These are phyloP conservation scores for Antechinus stuartii DNA, from an alignment of 2,113 vertebrate species.

Conservation along the genomic window DNA sequence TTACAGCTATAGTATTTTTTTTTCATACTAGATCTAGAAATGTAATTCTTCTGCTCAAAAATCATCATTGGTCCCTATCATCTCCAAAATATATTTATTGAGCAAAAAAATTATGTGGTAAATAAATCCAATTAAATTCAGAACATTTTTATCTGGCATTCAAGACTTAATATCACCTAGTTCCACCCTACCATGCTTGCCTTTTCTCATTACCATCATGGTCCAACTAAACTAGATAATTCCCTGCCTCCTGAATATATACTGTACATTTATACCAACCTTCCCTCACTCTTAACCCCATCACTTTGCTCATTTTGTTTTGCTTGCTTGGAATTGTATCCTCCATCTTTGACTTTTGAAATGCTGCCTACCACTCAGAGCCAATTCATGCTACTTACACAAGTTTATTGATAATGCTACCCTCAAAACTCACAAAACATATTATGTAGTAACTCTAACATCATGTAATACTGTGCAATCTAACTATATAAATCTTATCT, in stretches of 20 bases:
- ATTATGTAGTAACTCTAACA: neutral
- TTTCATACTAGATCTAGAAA: neutral
- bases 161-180: neutral
- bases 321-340: neutral
- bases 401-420: neutral
- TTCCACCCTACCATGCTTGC: neutral
- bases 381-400: neutral
- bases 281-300: too few species aligned
- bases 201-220: neutral
- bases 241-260: neutral
- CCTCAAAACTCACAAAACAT: neutral
- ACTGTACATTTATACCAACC: neutral
- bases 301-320: neutral
- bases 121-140: neutral
- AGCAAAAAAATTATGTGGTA: neutral
- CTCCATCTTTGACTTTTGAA: neutral
- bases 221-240: neutral
- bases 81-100: neutral
- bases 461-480: neutral
- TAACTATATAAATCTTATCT: neutral
- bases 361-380: neutral
- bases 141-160: neutral
- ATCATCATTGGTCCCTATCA: neutral
- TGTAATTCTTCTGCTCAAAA: neutral
- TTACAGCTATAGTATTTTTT: neutral